These are phyloP conservation scores for Amblyopsis rosae DNA, from an alignment of 2,113 vertebrate species.

Conservation along the genomic window DNA sequence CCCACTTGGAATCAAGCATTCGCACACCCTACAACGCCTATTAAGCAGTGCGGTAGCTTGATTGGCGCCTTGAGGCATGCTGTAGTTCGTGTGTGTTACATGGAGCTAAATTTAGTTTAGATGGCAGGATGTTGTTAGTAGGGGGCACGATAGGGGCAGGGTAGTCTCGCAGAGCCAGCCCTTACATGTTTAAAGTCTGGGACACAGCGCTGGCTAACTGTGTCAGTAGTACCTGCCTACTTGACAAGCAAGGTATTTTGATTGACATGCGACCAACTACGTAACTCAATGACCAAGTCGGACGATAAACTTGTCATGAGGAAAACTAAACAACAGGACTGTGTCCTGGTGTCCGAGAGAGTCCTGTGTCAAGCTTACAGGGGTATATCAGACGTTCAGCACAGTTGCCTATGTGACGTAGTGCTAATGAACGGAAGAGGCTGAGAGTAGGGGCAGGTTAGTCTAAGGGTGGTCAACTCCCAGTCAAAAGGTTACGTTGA, in stretches of 20 bases:
- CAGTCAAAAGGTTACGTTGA: background rate
- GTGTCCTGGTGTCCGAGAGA: too few species aligned
- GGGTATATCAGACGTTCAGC: too few species aligned
- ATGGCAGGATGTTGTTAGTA: background rate
- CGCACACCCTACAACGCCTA: background rate
- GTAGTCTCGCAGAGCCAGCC: background rate
- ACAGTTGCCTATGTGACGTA: too few species aligned
- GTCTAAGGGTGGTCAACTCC: background rate
- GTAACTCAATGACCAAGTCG: too few species aligned
- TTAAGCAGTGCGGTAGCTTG: conserved; percentile 11
- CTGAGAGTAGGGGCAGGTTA: background rate
- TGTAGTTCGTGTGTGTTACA: conserved; percentile 3
- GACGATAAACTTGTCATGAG: too few species aligned
- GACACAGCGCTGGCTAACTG: too few species aligned
- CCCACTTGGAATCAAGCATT: conserved; percentile 29
- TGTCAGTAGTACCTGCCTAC: too few species aligned
- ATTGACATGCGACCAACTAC: too few species aligned
- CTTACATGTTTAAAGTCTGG: background rate
- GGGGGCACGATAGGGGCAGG: background rate
- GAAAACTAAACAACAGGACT: too few species aligned
- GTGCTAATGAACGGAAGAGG: too few species aligned
- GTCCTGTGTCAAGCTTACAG: too few species aligned
- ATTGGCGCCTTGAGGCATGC: conserved; percentile 4
- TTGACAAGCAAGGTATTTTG: too few species aligned
- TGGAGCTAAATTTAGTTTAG: conserved; percentile 3